These are phyloP conservation scores for Hybognathus amarus DNA, from an alignment of 2,797 vertebrate species.

Conservation along the genomic window DNA sequence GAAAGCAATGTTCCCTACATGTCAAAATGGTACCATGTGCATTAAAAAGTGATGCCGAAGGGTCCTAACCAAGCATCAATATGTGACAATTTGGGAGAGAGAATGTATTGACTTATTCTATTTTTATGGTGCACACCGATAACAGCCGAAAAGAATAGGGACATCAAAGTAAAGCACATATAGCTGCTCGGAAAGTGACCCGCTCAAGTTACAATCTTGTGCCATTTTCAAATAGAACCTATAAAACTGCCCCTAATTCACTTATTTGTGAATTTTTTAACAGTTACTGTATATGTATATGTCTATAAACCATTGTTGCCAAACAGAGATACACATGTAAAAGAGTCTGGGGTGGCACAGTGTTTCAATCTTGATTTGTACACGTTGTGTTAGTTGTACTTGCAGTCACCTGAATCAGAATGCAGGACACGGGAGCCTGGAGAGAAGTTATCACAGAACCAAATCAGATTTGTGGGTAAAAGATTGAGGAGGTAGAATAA, in stretches of 20 bases:
- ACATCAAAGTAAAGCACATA: background rate
- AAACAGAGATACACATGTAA: background rate
- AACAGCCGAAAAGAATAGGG: background rate
- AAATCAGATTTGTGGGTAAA: constrained; percentile 69
- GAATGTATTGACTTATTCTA: background rate
- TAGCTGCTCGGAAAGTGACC: background rate
- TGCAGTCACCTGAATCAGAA: constrained; percentile 48
- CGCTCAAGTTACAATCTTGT: background rate
- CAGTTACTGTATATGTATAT: no score
- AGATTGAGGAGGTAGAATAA: constrained; percentile 53
- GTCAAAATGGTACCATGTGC: background rate
- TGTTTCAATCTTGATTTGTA: background rate
- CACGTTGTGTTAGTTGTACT: background rate
- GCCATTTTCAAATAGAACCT: background rate
- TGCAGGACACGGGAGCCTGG: constrained; percentile 50
- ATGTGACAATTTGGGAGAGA: background rate
- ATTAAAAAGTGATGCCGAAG: background rate
- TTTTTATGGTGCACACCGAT: background rate
- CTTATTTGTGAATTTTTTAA: background rate
- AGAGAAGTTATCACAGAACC: constrained; percentile 56
- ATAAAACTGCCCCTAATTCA: background rate
- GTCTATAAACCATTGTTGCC: background rate
- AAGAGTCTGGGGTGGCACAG: background rate
- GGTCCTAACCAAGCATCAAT: background rate
- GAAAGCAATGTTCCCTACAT: background rate